Evolutionary conservation across 2,113 vertebrate species (phyloP).

Genomic region (Dasyornis broadbenti): DNA sequence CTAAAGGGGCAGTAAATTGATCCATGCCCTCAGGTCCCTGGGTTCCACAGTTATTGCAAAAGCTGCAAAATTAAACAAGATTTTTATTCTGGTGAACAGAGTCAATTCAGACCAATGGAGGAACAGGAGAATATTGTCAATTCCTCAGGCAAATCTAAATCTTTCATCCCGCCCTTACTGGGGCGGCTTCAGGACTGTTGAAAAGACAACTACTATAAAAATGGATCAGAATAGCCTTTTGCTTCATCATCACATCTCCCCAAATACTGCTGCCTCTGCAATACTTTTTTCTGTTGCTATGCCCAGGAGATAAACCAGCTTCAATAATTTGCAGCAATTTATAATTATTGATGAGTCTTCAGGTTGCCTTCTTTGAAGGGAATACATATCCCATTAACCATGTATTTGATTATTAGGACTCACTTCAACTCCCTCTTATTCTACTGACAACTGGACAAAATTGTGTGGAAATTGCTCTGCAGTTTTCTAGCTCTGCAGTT

Average conservation of each 20-base stretch:
- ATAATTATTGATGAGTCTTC: constrained; percentile 17
- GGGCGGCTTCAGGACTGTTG: background rate
- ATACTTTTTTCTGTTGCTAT: background rate
- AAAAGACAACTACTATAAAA: background rate
- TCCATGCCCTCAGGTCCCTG: background rate
- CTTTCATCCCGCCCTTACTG: background rate
- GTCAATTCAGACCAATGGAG: background rate
- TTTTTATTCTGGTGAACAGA: background rate
- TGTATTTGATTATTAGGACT: background rate
- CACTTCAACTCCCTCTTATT: background rate
- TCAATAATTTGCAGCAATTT: background rate
- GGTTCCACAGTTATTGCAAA: background rate
- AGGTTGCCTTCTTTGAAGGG: background rate
- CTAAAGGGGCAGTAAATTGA: background rate
- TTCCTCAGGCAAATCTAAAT: background rate
- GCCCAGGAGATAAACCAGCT: background rate
- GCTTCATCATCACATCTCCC: background rate
- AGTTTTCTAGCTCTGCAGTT: background rate
- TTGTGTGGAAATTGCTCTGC: background rate
- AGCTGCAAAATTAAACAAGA: constrained; percentile 1
- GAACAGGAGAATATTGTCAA: background rate
- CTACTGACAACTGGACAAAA: background rate
- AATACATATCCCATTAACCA: background rate
- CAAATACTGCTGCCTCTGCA: background rate
- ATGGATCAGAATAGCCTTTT: background rate